A percentile compares a stretch with the other conserved stretches of the same genome.
Conservation (phyloP, 2,888 invertebrate genomes). For the Erebia aethiops region DNA sequence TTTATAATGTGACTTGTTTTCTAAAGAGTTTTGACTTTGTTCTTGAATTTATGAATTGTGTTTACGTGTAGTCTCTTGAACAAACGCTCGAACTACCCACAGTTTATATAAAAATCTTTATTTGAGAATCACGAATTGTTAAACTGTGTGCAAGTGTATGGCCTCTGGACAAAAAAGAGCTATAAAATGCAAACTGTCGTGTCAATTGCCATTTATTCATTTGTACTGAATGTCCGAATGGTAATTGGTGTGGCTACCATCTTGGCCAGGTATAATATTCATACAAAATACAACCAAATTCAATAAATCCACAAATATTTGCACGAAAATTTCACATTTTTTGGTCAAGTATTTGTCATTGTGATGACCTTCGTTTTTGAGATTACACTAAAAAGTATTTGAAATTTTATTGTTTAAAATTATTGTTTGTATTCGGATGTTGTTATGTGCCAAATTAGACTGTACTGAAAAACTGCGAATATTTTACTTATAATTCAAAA, state of each 20-base stretch:
- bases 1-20: conserved; percentile 57
- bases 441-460: conserved; percentile 44
- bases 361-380: conserved; percentile 49
- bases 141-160: no score
- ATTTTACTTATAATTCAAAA: not conserved
- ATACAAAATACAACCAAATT: not conserved
- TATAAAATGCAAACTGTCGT: not conserved
- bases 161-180: not conserved
- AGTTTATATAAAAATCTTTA: not conserved
- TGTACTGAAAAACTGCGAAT: conserved; percentile 20
- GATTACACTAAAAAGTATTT: conserved; percentile 58
- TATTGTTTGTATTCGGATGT: conserved; percentile 52
- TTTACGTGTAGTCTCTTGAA: conserved; percentile 61
- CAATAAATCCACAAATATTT: conserved; percentile 27
- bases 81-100: conserved; percentile 43
- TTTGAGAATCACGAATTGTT: not conserved
- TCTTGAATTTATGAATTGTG: conserved; percentile 70
- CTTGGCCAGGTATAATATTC: not conserved
- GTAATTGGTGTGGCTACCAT: no score
- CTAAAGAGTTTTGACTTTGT: conserved; percentile 62
- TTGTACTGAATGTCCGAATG: no score
- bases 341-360: conserved; percentile 36
- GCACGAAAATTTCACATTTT: conserved; percentile 33
- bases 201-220: not conserved
- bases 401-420: conserved; percentile 63